A percentile compares a stretch with the other conserved stretches of the same genome.
Conservation (phyloP, 2,113 vertebrate species). For the Lonchura striata region DNA sequence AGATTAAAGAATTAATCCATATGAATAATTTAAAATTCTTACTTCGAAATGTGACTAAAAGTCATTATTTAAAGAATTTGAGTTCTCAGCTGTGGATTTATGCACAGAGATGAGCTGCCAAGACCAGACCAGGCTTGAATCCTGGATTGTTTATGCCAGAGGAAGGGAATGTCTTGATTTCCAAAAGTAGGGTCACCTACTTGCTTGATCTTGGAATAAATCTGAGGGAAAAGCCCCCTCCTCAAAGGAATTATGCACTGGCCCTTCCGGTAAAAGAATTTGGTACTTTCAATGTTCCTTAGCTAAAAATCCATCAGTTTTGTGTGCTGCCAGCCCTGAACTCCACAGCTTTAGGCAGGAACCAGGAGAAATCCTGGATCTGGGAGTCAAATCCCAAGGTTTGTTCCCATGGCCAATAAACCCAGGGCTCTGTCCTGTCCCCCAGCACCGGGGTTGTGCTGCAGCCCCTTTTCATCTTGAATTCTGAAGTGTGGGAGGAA, state of each 20-base stretch:
- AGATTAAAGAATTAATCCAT: neutral
- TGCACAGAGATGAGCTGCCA: neutral
- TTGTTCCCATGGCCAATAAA: rapidly evolving
- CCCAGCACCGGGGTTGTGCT: neutral
- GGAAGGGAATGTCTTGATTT: neutral
- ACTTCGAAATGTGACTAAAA: neutral
- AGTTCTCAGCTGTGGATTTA: neutral
- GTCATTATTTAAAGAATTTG: neutral
- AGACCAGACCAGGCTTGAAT: neutral
- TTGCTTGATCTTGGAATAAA: neutral
- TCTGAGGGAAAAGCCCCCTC: neutral
- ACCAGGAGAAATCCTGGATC: neutral
- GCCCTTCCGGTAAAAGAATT: neutral
- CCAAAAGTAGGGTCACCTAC: neutral
- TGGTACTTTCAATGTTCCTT: neutral
- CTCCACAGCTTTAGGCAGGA: neutral
- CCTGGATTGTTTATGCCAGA: neutral
- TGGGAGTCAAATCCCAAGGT: neutral
- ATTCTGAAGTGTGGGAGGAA: rapidly evolving
- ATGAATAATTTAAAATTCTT: neutral
- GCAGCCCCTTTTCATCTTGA: neutral
- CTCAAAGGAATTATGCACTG: neutral
- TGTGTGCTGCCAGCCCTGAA: neutral
- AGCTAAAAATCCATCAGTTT: neutral
- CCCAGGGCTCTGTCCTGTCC: neutral